Conservation (phyloP, 2,113 vertebrate genomes). For the Scartelaos histophorus region DNA sequence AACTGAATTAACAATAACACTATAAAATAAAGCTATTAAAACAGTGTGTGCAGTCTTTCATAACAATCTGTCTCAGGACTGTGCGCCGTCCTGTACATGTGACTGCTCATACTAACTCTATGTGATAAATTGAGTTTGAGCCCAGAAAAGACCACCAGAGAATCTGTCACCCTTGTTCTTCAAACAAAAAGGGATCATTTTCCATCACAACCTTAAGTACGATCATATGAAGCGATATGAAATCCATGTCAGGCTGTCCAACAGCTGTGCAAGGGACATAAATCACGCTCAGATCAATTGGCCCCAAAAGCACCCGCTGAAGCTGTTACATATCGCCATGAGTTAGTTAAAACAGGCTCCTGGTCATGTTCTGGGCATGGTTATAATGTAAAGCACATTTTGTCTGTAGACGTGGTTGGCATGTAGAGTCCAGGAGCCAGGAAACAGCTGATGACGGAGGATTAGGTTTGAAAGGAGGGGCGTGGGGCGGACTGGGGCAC, state of each 20-base stretch:
- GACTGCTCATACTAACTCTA: constrained; percentile 44
- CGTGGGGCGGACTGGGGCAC: constrained; percentile 43
- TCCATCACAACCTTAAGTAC: background rate
- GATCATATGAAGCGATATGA: constrained; percentile 1
- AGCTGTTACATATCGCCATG: constrained; percentile 39
- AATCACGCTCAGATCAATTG: constrained; percentile 45
- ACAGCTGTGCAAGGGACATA: constrained; percentile 41
- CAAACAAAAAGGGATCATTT: constrained; percentile 7
- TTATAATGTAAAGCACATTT: constrained; percentile 77
- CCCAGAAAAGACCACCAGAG: constrained; percentile 15
- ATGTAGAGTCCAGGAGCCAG: constrained; percentile 59
- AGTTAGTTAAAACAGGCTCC: constrained; percentile 48
- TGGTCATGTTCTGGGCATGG: constrained; percentile 64
- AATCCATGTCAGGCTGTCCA: constrained; percentile 7
- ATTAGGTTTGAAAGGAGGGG: constrained; percentile 53
- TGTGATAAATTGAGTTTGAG: constrained; percentile 53
- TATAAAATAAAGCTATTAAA: background rate
- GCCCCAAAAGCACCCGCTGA: constrained; percentile 39
- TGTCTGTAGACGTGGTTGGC: constrained; percentile 54
- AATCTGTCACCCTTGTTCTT: constrained; percentile 27
- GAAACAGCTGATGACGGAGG: constrained; percentile 78
- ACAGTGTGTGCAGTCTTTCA: background rate
- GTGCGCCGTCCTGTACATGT: background rate
- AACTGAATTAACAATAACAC: background rate
- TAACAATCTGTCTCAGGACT: background rate